These are phyloP conservation scores for Tipula helvola DNA, from an alignment of 2,888 invertebrate species.

Conservation along the genomic window DNA sequence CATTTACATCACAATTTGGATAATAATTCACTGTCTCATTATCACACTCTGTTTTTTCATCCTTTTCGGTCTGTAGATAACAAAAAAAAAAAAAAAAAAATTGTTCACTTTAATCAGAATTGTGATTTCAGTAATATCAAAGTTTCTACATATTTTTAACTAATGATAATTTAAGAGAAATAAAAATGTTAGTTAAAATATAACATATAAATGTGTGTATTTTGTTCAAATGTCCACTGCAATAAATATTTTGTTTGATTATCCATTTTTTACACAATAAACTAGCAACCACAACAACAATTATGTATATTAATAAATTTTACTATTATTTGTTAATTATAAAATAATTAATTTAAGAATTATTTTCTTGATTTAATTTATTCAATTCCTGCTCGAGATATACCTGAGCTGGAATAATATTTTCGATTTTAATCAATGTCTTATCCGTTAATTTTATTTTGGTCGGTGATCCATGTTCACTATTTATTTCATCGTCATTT, in stretches of 20 bases:
- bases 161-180: background rate
- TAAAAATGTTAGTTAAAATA: background rate
- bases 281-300: background rate
- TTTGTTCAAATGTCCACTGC: background rate
- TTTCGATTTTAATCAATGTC: background rate
- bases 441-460: background rate
- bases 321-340: background rate
- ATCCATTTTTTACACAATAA: background rate
- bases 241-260: background rate
- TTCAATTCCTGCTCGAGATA: constrained; percentile 7
- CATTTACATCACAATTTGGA: constrained; percentile 56
- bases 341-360: background rate
- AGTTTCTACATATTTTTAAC: background rate
- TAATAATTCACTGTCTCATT: constrained; percentile 30
- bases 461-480: background rate
- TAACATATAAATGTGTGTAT: background rate
- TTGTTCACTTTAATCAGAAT: background rate
- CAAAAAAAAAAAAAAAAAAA: background rate
- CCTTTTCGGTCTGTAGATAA: background rate
- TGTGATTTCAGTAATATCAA: background rate
- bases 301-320: background rate
- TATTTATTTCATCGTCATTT: background rate
- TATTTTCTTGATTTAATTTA: constrained; percentile 8
- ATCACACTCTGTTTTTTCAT: background rate
- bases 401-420: constrained; percentile 9